Percentiles rank a stretch among this genome's conserved stretches.
Evolutionary conservation across 1,140 invertebrate genomes (phyloP).

Genomic region (Muscidifurax raptorellus): DNA sequence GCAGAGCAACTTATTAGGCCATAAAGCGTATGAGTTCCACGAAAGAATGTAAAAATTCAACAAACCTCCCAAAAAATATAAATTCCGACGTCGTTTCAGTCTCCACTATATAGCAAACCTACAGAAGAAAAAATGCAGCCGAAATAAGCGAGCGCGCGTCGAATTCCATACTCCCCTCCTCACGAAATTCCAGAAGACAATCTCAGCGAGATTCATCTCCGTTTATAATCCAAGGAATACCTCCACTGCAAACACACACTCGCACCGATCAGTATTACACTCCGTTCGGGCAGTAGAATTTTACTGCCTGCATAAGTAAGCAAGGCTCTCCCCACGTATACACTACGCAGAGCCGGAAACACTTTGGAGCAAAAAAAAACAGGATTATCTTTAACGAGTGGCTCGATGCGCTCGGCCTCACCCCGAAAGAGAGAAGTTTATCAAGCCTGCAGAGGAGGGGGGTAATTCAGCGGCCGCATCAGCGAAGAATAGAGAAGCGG

Average conservation of each 20-base stretch:
- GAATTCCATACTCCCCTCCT: background rate
- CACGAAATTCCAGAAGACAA: background rate
- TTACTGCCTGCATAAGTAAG: background rate
- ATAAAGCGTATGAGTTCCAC: too few relatives aligned
- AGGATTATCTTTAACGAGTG: background rate
- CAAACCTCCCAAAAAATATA: too few relatives aligned
- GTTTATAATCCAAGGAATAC: background rate
- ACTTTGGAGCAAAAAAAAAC: background rate
- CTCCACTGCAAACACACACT: too few relatives aligned
- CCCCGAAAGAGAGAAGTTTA: background rate
- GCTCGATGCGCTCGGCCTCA: too few relatives aligned
- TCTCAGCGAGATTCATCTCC: background rate
- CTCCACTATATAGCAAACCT: too few relatives aligned
- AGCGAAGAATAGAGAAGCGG: background rate
- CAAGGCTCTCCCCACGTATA: too few relatives aligned
- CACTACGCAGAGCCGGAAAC: background rate
- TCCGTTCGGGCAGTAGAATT: background rate
- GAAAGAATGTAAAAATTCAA: too few relatives aligned
- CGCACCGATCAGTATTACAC: too few relatives aligned
- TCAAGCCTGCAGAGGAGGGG: background rate
- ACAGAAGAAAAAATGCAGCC: slow-evolving; percentile 1
- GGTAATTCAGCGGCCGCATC: background rate
- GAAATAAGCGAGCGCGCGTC: background rate
- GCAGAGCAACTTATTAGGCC: too few relatives aligned
- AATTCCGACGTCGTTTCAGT: too few relatives aligned